Conservation (phyloP, 2,113 vertebrate genomes). For the Paramisgurnus dabryanus region DNA sequence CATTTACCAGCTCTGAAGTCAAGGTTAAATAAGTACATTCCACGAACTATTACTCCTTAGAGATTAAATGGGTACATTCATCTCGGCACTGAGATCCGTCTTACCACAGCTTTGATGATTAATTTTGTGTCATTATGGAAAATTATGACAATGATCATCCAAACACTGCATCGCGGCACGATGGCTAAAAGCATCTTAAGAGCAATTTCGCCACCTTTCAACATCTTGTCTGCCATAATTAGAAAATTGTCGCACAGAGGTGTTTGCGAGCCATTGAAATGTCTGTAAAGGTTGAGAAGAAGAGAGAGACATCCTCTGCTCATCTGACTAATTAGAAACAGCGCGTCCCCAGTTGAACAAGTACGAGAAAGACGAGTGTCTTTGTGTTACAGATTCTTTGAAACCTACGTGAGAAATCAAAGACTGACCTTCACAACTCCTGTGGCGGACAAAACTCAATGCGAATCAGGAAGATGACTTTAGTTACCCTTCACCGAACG, state of each 20-base stretch:
- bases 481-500: constrained; percentile 5
- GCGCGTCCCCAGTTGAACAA: constrained; percentile 42
- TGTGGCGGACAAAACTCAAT: constrained; percentile 26
- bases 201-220: constrained; percentile 5
- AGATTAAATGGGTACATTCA: not conserved
- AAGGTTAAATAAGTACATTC: not conserved
- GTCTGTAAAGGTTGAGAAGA: constrained; percentile 4
- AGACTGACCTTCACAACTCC: constrained; percentile 40
- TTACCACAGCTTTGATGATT: constrained; percentile 22
- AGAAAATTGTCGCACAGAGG: not conserved
- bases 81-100: not conserved
- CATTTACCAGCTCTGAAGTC: not conserved
- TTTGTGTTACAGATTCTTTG: constrained; percentile 37
- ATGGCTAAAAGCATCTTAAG: not conserved
- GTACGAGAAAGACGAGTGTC: constrained; percentile 13
- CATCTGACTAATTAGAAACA: constrained; percentile 45
- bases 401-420: constrained; percentile 34
- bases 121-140: constrained; percentile 23
- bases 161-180: not conserved
- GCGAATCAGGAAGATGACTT: constrained; percentile 28
- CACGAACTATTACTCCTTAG: not conserved
- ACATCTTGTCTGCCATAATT: constrained; percentile 24
- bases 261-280: not conserved
- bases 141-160: not conserved
- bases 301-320: constrained; percentile 4